Percentiles rank a stretch among this genome's conserved stretches.
Conservation (phyloP, 1,140 invertebrate genomes). For the Metaphire vulgaris region DNA sequence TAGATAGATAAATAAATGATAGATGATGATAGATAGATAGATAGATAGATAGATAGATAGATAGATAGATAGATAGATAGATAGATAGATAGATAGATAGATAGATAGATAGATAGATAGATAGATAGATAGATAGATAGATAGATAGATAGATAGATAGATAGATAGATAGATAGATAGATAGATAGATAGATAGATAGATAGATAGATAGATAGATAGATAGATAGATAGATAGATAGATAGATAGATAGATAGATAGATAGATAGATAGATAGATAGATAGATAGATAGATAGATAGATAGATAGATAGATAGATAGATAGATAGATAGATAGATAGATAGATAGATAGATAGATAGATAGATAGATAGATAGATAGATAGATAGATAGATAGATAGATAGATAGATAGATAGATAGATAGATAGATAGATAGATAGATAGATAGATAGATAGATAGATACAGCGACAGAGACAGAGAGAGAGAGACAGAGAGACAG, state of each 20-base stretch:
- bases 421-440: not conserved
- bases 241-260: too few relatives aligned
- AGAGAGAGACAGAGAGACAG: not conserved
- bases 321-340: not conserved
- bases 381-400: not conserved
- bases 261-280: too few relatives aligned
- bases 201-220: too few relatives aligned
- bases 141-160: constrained; percentile 3
- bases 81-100: not conserved
- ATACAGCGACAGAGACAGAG: not conserved
- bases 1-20: constrained; percentile 9
- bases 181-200: not conserved
- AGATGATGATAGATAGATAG: constrained; percentile 1
- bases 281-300: not conserved
- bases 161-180: not conserved
- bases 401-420: not conserved
- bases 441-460: not conserved
- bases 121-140: constrained; percentile 17
- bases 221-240: too few relatives aligned
- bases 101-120: constrained; percentile 12
- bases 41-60: constrained; percentile 8
- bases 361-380: not conserved
- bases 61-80: not conserved
- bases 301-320: not conserved
- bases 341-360: not conserved